These are phyloP conservation scores for Gymnothorax reevesii DNA, from an alignment of 2,797 vertebrate genomes.

Conservation along the genomic window DNA sequence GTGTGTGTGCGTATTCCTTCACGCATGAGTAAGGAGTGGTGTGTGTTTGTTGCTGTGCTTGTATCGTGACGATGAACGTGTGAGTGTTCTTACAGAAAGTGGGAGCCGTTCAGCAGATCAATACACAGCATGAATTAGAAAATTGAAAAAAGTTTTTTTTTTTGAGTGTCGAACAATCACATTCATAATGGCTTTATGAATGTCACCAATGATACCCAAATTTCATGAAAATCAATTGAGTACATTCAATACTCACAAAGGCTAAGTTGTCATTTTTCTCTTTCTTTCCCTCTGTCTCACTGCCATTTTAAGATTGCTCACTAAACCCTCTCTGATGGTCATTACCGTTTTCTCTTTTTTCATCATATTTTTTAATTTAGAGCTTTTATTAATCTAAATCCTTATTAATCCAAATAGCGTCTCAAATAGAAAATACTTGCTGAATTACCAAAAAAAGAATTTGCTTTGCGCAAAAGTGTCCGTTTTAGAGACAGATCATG, in stretches of 20 bases:
- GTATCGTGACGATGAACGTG: too few relatives aligned
- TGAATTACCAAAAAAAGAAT: neutral
- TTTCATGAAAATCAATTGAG: slow-evolving; percentile 27
- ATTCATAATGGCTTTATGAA: slow-evolving; percentile 26
- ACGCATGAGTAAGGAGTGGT: too few relatives aligned
- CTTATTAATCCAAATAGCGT: slow-evolving; percentile 17
- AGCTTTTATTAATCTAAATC: slow-evolving; percentile 9
- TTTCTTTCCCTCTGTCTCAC: neutral
- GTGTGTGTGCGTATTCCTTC: too few relatives aligned
- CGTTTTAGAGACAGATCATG: neutral
- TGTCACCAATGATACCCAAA: slow-evolving; percentile 30
- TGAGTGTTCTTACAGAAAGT: neutral
- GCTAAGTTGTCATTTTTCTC: neutral
- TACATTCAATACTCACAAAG: slow-evolving; percentile 6
- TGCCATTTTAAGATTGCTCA: neutral
- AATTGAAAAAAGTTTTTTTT: slow-evolving; percentile 36
- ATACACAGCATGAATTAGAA: slow-evolving; percentile 9
- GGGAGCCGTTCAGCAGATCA: neutral
- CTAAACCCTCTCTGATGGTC: neutral
- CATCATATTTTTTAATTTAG: slow-evolving; percentile 14
- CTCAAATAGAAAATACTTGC: neutral
- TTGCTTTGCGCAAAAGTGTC: neutral
- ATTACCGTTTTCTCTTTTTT: neutral
- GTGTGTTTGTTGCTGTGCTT: neutral
- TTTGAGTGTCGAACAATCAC: slow-evolving; percentile 26